These are phyloP conservation scores for Pluvianellus socialis DNA, from an alignment of 2,113 vertebrate genomes.

Conservation along the genomic window DNA sequence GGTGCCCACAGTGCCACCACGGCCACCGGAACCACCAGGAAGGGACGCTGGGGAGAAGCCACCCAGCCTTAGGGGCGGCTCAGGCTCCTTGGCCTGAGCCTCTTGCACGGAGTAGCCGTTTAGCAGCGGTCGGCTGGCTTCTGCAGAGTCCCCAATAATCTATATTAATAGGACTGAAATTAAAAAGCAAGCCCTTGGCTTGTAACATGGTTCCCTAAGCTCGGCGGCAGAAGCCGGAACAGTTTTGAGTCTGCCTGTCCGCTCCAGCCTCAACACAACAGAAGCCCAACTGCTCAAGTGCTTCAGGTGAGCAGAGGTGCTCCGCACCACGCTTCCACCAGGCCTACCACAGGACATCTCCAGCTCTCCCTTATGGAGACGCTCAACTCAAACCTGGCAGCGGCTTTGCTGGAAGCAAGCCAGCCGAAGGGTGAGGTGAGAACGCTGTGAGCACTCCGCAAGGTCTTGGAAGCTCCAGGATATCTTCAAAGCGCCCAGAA, in stretches of 20 bases:
- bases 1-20: fast-evolving
- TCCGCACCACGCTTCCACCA: fast-evolving
- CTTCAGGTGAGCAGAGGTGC: neutral
- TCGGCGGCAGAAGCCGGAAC: neutral
- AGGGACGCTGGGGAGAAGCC: neutral
- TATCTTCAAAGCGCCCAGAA: neutral
- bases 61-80: neutral
- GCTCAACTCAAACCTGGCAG: neutral
- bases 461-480: neutral
- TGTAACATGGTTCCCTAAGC: neutral
- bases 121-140: neutral
- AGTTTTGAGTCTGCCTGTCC: neutral
- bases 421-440: fast-evolving
- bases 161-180: neutral
- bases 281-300: neutral
- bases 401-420: neutral
- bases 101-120: neutral
- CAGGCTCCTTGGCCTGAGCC: neutral
- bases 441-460: neutral
- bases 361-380: neutral
- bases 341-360: neutral
- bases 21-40: neutral
- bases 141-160: neutral
- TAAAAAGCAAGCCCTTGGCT: neutral
- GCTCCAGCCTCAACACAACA: neutral